Conservation (phyloP, 2,888 invertebrate genomes). For the Phrixothrix hirtus region DNA sequence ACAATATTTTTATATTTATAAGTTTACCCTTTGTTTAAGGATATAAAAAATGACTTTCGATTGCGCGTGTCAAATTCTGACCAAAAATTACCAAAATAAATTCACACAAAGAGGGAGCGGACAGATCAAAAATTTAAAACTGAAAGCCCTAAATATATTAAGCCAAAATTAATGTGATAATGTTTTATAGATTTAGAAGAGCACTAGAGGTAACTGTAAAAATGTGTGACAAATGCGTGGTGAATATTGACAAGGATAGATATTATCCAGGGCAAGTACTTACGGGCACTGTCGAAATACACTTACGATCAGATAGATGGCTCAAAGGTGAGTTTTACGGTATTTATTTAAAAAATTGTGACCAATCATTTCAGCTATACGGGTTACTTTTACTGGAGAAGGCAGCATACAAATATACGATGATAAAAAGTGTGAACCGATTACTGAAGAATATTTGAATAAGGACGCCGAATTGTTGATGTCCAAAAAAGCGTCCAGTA, state of each 20-base stretch:
- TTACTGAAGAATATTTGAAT: slow-evolving; percentile 2
- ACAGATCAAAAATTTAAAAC: no score
- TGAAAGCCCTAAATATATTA: no score
- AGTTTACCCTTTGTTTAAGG: no score
- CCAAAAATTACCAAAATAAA: no score
- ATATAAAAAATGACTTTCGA: no score
- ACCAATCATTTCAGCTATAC: slow-evolving; percentile 1
- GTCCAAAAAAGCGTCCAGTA: slow-evolving; percentile 1
- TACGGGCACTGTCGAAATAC: slow-evolving; percentile 1
- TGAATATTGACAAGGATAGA: neutral
- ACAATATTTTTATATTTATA: no score
- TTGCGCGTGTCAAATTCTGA: no score
- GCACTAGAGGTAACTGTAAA: neutral
- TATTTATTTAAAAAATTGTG: neutral
- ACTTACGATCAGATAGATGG: slow-evolving; percentile 3
- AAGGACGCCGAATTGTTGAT: slow-evolving; percentile 3
- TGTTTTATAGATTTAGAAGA: neutral
- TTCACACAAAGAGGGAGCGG: no score
- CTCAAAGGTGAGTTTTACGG: slow-evolving; percentile 2
- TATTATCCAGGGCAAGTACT: slow-evolving; percentile 8
- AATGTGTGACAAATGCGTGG: slow-evolving; percentile 5
- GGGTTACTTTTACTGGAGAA: slow-evolving; percentile 1
- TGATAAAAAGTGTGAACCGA: neutral
- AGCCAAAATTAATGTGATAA: neutral
- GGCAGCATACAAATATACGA: neutral